These are phyloP conservation scores for Merluccius polli DNA, from an alignment of 2,797 vertebrate genomes.

Conservation along the genomic window DNA sequence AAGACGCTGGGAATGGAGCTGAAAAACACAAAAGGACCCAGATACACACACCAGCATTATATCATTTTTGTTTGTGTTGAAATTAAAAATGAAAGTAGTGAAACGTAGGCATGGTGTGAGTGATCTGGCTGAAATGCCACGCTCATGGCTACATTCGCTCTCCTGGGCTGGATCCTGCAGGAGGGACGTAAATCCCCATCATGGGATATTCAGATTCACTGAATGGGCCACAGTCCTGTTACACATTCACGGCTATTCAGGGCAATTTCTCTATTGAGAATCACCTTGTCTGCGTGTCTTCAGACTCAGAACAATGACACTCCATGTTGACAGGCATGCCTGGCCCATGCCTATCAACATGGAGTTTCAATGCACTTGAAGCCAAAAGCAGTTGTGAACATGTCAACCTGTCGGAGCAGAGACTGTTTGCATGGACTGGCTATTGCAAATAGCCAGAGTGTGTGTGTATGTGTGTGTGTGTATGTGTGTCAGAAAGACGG, in stretches of 20 bases:
- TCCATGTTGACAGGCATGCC: too few species aligned
- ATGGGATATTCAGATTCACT: not conserved
- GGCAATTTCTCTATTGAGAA: not conserved
- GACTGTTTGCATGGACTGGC: not conserved
- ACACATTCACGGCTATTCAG: not conserved
- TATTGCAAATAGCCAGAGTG: not conserved
- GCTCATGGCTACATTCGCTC: not conserved
- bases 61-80: not conserved
- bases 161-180: not conserved
- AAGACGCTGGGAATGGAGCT: not conserved
- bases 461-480: not conserved
- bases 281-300: not conserved
- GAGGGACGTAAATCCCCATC: not conserved
- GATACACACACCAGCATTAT: not conserved
- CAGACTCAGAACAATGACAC: too few species aligned
- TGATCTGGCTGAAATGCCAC: not conserved
- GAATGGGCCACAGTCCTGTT: not conserved
- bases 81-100: not conserved
- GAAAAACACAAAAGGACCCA: not conserved
- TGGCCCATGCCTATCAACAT: too few species aligned
- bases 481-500: not conserved
- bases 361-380: too few species aligned
- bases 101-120: not conserved
- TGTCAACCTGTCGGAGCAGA: not conserved
- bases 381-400: not conserved